phyloP scores from a whole-genome alignment of 1,140 invertebrate genomes.

The Saxidomus purpurata region DNA sequence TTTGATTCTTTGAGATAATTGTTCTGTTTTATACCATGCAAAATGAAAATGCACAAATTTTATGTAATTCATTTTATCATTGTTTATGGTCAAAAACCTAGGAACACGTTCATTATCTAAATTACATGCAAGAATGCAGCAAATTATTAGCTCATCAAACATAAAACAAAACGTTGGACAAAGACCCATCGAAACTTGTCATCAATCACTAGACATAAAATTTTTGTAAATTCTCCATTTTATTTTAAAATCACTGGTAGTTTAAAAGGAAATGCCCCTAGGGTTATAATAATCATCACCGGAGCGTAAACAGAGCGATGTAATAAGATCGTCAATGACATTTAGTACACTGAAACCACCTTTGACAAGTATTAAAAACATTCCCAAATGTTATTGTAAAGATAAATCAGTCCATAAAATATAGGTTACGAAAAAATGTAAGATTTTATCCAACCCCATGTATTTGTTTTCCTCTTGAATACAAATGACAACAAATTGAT shows the following conservation, averaged over 20 bases:
- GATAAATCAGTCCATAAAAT: not conserved
- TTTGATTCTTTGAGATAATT: too few relatives aligned
- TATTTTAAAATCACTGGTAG: slow-evolving; percentile 7
- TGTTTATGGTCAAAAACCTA: too few relatives aligned
- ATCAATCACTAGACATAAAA: not conserved
- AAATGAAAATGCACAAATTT: too few relatives aligned
- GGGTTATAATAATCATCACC: not conserved
- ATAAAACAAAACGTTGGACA: too few relatives aligned
- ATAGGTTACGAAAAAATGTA: not conserved
- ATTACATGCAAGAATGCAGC: too few relatives aligned
- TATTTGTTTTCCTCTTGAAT: not conserved
- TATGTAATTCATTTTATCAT: too few relatives aligned
- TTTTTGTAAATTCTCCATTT: slow-evolving; percentile 12
- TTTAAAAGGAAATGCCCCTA: not conserved
- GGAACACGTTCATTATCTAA: too few relatives aligned
- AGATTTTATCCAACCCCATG: not conserved
- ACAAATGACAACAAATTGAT: slow-evolving; percentile 2
- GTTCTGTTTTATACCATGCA: too few relatives aligned
- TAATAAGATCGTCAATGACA: slow-evolving; percentile 17
- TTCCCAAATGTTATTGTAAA: not conserved
- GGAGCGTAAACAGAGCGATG: slow-evolving; percentile 19
- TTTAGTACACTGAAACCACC: slow-evolving; percentile 6
- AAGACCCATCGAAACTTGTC: not conserved
- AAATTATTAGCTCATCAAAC: too few relatives aligned
- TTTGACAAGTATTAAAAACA: too few relatives aligned